These are phyloP conservation scores for Aurelia aurita complex sp. Pacific DNA, from an alignment of 30 jellyfish, hydroid and myxozoan species.

Conservation along the genomic window DNA sequence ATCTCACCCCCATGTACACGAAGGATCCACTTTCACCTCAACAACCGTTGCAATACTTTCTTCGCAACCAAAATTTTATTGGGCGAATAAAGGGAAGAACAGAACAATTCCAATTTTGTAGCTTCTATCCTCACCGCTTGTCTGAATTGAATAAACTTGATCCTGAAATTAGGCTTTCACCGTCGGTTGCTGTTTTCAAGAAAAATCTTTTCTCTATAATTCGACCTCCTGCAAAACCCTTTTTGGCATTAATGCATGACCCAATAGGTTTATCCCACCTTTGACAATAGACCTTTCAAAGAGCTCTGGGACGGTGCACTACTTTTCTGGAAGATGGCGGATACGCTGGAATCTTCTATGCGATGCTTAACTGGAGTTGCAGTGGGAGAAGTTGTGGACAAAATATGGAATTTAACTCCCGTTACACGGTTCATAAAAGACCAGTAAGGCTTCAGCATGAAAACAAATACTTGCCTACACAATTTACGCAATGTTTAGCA, in stretches of 20 bases:
- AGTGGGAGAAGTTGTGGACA: no score
- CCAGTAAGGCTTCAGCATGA: no score
- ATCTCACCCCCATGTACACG: slow-evolving; percentile 45
- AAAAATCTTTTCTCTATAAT: not conserved
- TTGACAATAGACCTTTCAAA: no score
- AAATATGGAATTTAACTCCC: no score
- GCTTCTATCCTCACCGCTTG: slow-evolving; percentile 52
- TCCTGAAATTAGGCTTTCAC: slow-evolving; percentile 52
- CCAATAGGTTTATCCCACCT: no score
- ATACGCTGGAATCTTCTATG: no score
- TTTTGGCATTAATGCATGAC: not conserved
- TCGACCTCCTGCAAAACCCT: slow-evolving; percentile 35
- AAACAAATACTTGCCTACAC: no score
- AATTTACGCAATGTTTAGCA: no score
- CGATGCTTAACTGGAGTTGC: no score
- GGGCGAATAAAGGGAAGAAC: slow-evolving; percentile 55
- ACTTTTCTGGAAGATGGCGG: no score
- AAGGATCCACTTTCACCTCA: slow-evolving; percentile 59
- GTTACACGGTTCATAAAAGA: no score
- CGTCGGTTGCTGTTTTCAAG: not conserved
- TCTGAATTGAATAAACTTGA: slow-evolving; percentile 49
- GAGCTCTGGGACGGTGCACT: no score
- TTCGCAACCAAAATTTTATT: slow-evolving; percentile 48
- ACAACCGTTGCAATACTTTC: slow-evolving; percentile 58
- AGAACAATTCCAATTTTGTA: slow-evolving; percentile 37